Conservation (phyloP, 2,113 vertebrate genomes). For the Odobenus rosmarus region DNA sequence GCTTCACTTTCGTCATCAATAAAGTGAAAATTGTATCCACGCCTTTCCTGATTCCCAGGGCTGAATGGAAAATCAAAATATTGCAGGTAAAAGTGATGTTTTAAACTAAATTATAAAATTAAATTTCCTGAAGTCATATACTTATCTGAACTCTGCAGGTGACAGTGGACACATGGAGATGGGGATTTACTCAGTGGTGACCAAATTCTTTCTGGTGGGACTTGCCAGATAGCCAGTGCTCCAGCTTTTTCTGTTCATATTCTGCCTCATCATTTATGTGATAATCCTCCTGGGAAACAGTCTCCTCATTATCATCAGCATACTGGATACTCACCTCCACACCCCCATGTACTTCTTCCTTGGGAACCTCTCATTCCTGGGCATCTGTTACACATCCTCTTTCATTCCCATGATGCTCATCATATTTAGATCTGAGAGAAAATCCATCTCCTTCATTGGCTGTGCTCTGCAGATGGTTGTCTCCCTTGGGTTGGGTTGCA, state of each 20-base stretch:
- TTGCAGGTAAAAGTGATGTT: neutral
- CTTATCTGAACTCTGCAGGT: neutral
- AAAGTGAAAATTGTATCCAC: neutral
- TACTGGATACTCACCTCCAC: neutral
- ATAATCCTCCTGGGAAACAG: conserved; percentile 45
- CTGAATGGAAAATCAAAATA: neutral
- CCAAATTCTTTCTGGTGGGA: conserved; percentile 61
- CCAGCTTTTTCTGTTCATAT: conserved; percentile 26
- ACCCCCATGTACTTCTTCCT: neutral
- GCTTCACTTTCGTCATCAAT: neutral
- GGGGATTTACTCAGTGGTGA: conserved; percentile 43
- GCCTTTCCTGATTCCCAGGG: neutral
- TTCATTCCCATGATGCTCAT: conserved; percentile 1
- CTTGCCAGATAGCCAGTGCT: conserved; percentile 58
- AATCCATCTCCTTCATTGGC: conserved; percentile 31
- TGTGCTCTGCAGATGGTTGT: conserved; percentile 32
- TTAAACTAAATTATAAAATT: neutral
- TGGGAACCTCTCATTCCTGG: conserved; percentile 59
- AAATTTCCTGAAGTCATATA: neutral
- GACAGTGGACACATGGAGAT: neutral
- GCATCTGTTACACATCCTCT: conserved; percentile 44
- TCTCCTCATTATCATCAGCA: conserved; percentile 28
- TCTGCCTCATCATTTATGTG: conserved; percentile 64
- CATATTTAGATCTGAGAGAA: conserved; percentile 21
- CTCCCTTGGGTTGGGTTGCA: conserved; percentile 7